Conservation (phyloP, 2,113 vertebrate genomes). For the Sigmodon hispidus region DNA sequence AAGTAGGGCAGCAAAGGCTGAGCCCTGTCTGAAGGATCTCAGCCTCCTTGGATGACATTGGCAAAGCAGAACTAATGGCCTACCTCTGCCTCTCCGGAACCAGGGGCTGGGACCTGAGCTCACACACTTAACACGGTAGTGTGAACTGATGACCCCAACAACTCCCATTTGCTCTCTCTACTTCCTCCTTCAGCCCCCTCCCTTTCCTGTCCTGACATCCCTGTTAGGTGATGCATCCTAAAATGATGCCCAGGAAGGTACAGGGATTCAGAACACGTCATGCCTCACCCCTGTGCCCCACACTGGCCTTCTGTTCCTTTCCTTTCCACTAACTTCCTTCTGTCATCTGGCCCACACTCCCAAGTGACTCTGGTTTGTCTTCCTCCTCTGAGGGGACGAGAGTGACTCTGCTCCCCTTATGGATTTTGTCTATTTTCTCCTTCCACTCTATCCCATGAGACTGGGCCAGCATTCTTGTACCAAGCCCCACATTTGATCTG, state of each 20-base stretch:
- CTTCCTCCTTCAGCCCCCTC: not conserved
- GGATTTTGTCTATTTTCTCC: not conserved
- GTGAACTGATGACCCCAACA: not conserved
- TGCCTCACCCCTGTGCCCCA: not conserved
- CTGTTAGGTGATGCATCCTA: not conserved
- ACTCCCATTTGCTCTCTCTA: not conserved
- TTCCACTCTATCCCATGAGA: not conserved
- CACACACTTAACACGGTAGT: not conserved
- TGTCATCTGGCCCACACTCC: not conserved
- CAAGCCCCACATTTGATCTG: constrained; percentile 55
- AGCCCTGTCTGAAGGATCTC: not conserved
- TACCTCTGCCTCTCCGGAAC: not conserved
- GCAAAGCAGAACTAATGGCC: not conserved
- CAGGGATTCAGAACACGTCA: not conserved
- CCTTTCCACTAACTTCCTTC: not conserved
- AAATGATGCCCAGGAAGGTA: not conserved
- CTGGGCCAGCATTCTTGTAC: constrained; percentile 48
- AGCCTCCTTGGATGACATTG: not conserved
- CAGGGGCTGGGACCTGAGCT: not conserved
- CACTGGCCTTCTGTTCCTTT: not conserved
- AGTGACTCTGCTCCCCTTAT: not conserved
- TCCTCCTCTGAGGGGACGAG: not conserved
- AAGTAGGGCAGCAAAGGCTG: not conserved
- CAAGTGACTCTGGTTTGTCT: not conserved
- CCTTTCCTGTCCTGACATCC: no score